A percentile compares a stretch with the other conserved stretches of the same genome.
These are phyloP conservation scores for Gopherus evgoodei DNA, from an alignment of 2,113 vertebrate genomes.

Conservation along the genomic window DNA sequence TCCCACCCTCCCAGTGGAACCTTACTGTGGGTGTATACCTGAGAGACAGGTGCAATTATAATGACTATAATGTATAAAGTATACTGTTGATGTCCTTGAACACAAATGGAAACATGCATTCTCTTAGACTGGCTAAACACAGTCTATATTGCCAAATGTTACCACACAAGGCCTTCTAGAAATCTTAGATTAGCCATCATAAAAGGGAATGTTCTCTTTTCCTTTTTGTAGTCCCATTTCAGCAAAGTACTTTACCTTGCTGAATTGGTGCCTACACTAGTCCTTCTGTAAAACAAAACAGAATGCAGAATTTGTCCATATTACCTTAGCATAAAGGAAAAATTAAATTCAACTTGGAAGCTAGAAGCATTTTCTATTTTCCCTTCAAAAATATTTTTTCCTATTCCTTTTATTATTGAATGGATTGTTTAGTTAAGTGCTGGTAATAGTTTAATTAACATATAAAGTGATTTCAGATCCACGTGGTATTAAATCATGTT, in stretches of 20 bases:
- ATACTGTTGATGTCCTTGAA: no score
- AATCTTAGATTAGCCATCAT: conserved; percentile 6
- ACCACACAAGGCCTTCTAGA: neutral
- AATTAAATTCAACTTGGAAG: neutral
- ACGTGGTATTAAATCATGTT: neutral
- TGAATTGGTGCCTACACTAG: neutral
- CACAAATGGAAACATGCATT: neutral
- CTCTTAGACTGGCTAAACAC: conserved; percentile 18
- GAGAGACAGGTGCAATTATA: no score
- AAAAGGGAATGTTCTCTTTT: conserved; percentile 21
- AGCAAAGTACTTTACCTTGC: conserved; percentile 17
- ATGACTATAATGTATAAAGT: no score
- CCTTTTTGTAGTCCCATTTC: neutral
- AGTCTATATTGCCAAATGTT: neutral
- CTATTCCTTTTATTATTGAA: neutral
- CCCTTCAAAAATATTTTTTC: neutral
- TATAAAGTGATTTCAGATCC: neutral
- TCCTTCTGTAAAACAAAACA: conserved; percentile 22
- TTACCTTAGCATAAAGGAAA: neutral
- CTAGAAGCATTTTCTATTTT: neutral
- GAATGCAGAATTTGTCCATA: conserved; percentile 13
- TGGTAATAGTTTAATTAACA: neutral
- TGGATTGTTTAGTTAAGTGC: neutral
- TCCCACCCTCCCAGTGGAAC: no score
- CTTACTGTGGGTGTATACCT: no score